Evolutionary conservation across 2,888 invertebrate genomes (phyloP).

Genomic region (Epirrhoe tristata): DNA sequence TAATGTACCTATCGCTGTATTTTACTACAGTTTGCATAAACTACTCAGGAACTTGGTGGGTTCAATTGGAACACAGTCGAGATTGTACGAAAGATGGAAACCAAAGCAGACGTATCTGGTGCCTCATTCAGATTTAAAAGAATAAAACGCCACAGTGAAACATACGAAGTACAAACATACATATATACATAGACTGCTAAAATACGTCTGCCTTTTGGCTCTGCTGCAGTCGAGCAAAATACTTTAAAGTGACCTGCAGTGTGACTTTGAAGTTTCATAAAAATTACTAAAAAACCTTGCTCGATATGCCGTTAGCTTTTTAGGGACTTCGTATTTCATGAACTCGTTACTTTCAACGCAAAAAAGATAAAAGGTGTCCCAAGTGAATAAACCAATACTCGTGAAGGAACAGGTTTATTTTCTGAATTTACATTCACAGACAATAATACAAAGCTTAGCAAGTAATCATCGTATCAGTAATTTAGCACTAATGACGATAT

Average conservation of each 20-base stretch:
- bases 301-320: neutral
- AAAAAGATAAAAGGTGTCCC: neutral
- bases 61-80: constrained; percentile 6
- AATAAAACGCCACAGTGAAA: too few relatives aligned
- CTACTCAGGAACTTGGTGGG: constrained; percentile 30
- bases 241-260: neutral
- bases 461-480: too few relatives aligned
- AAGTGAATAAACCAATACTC: neutral
- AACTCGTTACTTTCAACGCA: constrained; percentile 7
- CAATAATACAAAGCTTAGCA: too few relatives aligned
- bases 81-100: neutral
- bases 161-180: too few relatives aligned
- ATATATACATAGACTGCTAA: too few relatives aligned
- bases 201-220: too few relatives aligned
- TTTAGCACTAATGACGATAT: neutral
- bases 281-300: neutral
- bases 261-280: neutral
- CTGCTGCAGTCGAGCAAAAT: too few relatives aligned
- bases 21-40: constrained; percentile 47
- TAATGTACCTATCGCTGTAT: constrained; percentile 49
- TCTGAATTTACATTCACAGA: too few relatives aligned
- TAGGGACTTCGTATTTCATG: constrained; percentile 1
- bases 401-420: neutral
- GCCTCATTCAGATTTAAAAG: too few relatives aligned
- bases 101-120: neutral